Conservation (phyloP, 2,797 vertebrate genomes). For the Clangula hyemalis region DNA sequence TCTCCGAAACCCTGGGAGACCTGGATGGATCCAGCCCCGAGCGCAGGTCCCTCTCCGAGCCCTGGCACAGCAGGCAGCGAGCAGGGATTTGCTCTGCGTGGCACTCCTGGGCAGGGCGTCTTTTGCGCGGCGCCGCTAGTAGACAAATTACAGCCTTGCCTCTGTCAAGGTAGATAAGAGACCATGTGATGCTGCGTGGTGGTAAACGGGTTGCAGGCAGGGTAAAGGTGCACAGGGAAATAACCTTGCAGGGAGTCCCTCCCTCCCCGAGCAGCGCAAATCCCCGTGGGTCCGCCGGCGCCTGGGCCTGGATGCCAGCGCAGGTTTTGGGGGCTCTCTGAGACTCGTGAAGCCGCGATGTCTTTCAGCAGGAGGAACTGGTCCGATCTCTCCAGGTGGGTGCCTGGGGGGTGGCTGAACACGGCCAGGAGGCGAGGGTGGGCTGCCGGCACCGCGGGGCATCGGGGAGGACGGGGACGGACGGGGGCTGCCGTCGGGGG, state of each 20-base stretch:
- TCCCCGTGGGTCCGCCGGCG: rapidly evolving
- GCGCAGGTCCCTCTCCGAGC: not conserved
- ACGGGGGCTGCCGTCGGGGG: not conserved
- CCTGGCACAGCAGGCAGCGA: not conserved
- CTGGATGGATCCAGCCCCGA: slow-evolving; percentile 15
- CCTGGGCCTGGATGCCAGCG: not conserved
- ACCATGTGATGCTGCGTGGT: slow-evolving; percentile 83
- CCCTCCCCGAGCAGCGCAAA: not conserved
- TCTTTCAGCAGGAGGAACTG: slow-evolving; percentile 88
- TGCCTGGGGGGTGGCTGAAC: rapidly evolving
- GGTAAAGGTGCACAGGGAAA: slow-evolving; percentile 86
- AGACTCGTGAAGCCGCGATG: slow-evolving; percentile 75
- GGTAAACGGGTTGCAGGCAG: slow-evolving; percentile 64
- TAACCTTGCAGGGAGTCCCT: slow-evolving; percentile 68
- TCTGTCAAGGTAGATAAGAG: slow-evolving; percentile 75
- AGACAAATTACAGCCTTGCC: slow-evolving; percentile 70
- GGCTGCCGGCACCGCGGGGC: rapidly evolving
- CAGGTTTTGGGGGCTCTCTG: not conserved
- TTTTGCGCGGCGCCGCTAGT: slow-evolving; percentile 48
- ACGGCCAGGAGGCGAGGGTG: not conserved
- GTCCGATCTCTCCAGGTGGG: slow-evolving; percentile 94
- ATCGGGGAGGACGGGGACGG: not conserved
- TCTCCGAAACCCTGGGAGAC: slow-evolving; percentile 59
- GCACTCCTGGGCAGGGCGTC: slow-evolving; percentile 60
- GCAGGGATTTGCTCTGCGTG: slow-evolving; percentile 21